phyloP scores from a whole-genome alignment of 2,113 vertebrate genomes.

The Albula glossodonta region DNA sequence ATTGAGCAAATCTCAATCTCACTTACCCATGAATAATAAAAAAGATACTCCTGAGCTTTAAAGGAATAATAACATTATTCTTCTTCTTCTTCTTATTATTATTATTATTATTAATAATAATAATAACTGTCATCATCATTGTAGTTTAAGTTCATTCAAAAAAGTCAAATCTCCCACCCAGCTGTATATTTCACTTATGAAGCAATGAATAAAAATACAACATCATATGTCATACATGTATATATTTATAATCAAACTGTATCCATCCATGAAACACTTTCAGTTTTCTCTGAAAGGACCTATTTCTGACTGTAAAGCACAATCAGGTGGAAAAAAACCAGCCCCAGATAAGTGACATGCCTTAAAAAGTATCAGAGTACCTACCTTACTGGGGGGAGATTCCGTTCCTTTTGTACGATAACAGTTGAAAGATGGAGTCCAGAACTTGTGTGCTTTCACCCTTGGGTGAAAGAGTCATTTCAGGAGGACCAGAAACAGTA shows the following conservation, averaged over 20 bases:
- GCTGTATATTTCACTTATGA: neutral
- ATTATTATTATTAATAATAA: neutral
- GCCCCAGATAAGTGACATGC: neutral
- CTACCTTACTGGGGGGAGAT: slow-evolving; percentile 61
- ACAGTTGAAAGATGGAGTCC: slow-evolving; percentile 1
- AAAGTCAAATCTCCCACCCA: neutral
- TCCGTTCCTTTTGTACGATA: neutral
- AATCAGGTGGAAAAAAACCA: neutral
- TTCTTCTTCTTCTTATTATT: too few relatives aligned
- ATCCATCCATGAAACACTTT: neutral
- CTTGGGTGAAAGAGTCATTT: slow-evolving; percentile 12
- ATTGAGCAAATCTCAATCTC: neutral
- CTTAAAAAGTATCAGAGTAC: neutral
- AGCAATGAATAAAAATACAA: neutral
- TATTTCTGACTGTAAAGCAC: neutral
- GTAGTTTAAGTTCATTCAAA: neutral
- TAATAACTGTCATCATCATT: neutral
- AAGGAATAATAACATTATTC: too few relatives aligned
- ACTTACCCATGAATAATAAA: too few relatives aligned
- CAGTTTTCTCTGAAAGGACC: neutral
- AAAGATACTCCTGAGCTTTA: too few relatives aligned
- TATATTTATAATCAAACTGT: neutral
- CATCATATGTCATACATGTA: neutral
- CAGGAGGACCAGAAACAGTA: neutral
- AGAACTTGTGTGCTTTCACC: neutral